Conservation (phyloP, 2,888 invertebrate species). For the Chydorus sphaericus region DNA sequence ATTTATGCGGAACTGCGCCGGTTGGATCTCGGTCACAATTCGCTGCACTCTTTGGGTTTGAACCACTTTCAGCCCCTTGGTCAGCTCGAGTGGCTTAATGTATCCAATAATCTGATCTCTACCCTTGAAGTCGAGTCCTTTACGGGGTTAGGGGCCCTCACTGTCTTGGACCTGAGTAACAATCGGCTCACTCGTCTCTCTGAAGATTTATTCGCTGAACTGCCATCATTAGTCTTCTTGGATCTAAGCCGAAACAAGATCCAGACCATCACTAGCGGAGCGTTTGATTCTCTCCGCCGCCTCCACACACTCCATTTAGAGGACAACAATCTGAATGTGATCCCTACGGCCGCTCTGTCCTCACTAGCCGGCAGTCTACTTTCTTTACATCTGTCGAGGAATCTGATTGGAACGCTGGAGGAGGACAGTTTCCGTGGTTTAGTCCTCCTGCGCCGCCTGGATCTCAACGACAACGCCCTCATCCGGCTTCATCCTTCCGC, state of each 20-base stretch:
- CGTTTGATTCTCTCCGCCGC: neutral
- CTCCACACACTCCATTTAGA: conserved; percentile 5
- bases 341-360: conserved; percentile 39
- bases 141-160: neutral
- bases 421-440: conserved; percentile 52
- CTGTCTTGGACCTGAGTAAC: neutral
- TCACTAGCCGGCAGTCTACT: conserved; percentile 40
- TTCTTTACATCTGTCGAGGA: conserved; percentile 68
- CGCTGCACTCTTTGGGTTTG: conserved; percentile 2
- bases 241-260: conserved; percentile 5
- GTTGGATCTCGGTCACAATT: conserved; percentile 11
- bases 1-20: conserved; percentile 10
- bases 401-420: conserved; percentile 67
- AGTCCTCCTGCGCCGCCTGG: conserved; percentile 52
- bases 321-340: neutral
- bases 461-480: conserved; percentile 47
- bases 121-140: conserved; percentile 5
- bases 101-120: conserved; percentile 7
- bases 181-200: conserved; percentile 2
- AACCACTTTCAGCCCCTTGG: conserved; percentile 10
- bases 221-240: neutral
- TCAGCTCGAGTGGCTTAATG: conserved; percentile 6
- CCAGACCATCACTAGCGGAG: neutral
- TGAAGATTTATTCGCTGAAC: neutral
- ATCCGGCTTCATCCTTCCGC: conserved; percentile 1